Percentiles rank a stretch among this genome's conserved stretches.
Evolutionary conservation across 92 coral and sea anemone species (phyloP).

Genomic region (Palythoa caribaeorum): DNA sequence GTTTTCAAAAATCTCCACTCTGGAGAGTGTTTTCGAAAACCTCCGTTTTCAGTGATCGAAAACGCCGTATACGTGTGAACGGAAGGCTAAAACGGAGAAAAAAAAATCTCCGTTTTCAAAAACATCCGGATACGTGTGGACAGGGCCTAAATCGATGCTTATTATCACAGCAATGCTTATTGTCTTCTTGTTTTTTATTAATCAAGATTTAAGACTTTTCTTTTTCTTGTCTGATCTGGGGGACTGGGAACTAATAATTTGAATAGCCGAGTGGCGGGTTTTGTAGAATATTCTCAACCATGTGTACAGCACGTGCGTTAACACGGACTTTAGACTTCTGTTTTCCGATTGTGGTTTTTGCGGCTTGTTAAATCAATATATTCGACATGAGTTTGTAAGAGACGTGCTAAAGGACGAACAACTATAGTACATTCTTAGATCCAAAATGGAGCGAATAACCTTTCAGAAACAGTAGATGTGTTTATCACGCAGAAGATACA

Average conservation of each 20-base stretch:
- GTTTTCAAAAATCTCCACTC: too few relatives aligned
- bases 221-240: neutral
- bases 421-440: neutral
- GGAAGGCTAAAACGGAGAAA: too few relatives aligned
- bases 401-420: neutral
- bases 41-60: too few relatives aligned
- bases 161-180: too few relatives aligned
- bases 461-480: neutral
- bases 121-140: too few relatives aligned
- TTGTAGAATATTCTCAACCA: neutral
- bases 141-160: too few relatives aligned
- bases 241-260: neutral
- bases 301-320: neutral
- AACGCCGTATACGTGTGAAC: too few relatives aligned
- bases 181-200: too few relatives aligned
- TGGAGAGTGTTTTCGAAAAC: too few relatives aligned
- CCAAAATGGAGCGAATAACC: neutral
- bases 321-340: neutral
- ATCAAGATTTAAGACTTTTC: too few relatives aligned
- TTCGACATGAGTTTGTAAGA: neutral
- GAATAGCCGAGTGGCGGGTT: neutral
- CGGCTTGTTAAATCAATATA: neutral
- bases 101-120: too few relatives aligned
- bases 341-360: neutral
- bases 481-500: too few relatives aligned